Evolutionary conservation across 2,888 invertebrate genomes (phyloP).

Genomic region (Patella ulyssiponensis): DNA sequence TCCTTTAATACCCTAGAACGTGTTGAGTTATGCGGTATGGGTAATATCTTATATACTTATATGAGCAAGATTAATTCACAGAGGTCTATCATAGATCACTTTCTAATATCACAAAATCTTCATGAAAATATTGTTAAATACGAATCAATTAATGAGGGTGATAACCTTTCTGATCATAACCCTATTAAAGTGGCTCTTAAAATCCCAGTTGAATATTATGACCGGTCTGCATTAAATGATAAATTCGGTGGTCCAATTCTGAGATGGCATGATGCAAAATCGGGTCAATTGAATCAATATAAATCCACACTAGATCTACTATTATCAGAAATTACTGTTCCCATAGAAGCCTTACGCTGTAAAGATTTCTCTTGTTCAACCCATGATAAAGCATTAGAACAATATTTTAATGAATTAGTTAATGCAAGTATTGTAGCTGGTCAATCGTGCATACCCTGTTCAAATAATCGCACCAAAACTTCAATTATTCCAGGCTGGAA

Average conservation of each 20-base stretch:
- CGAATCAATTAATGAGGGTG: not conserved
- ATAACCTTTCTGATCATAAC: not conserved
- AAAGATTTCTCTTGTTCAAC: conserved; percentile 4
- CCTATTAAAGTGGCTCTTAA: not conserved
- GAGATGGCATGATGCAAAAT: not conserved
- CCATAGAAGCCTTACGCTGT: not conserved
- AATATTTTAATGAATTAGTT: not conserved
- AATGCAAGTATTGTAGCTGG: not conserved
- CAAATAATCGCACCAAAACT: not conserved
- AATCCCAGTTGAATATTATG: not conserved
- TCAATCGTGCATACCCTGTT: not conserved
- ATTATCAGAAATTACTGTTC: not conserved
- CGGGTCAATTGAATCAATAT: not conserved
- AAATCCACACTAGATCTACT: not conserved
- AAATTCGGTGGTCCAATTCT: not conserved
- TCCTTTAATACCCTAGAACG: too few species aligned
- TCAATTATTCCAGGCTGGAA: not conserved
- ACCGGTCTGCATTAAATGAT: not conserved
- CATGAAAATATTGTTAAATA: not conserved
- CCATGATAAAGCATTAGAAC: not conserved
- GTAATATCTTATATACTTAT: not conserved
- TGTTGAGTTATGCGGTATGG: too few species aligned
- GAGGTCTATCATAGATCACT: not conserved
- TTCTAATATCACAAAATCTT: not conserved
- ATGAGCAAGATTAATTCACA: not conserved